Evolutionary conservation across 2,888 invertebrate species (phyloP).

Genomic region (Tenthredo amoena): DNA sequence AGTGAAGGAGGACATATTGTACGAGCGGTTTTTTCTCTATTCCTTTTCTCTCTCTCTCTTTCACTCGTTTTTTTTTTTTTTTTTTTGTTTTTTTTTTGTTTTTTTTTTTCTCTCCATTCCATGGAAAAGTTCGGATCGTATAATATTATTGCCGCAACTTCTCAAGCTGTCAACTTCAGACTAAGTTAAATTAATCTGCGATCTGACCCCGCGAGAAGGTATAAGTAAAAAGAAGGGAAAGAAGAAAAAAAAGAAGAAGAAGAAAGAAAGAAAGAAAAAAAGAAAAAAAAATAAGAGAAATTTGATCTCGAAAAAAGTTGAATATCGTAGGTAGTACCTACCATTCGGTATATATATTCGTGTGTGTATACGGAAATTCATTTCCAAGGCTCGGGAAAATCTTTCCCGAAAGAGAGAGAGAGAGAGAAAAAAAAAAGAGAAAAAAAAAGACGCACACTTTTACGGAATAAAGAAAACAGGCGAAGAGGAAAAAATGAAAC

Average conservation of each 20-base stretch:
- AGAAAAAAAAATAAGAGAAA: not conserved
- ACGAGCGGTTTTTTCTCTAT: not conserved
- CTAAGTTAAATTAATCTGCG: slow-evolving; percentile 27
- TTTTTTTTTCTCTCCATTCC: not conserved
- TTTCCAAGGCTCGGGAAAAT: not conserved
- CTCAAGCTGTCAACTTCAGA: slow-evolving; percentile 24
- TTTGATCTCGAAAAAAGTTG: not conserved
- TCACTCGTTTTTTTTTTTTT: not conserved
- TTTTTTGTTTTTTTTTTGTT: not conserved
- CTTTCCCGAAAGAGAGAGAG: too few relatives aligned
- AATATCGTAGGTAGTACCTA: not conserved
- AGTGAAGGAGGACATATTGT: not conserved
- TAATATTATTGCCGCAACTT: slow-evolving; percentile 28
- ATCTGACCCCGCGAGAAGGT: not conserved
- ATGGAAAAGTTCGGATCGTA: slow-evolving; percentile 28
- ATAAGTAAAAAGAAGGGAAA: not conserved
- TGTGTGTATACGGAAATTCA: not conserved
- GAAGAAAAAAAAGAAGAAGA: not conserved
- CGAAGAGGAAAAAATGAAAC: not conserved
- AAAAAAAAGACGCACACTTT: not conserved
- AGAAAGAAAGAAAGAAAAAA: not conserved
- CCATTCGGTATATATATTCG: not conserved
- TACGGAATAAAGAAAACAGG: not conserved
- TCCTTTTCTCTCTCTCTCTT: not conserved
- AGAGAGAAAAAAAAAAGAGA: not conserved